phyloP scores from a whole-genome alignment of 1,140 invertebrate genomes.

The Lepidurus packardi region DNA sequence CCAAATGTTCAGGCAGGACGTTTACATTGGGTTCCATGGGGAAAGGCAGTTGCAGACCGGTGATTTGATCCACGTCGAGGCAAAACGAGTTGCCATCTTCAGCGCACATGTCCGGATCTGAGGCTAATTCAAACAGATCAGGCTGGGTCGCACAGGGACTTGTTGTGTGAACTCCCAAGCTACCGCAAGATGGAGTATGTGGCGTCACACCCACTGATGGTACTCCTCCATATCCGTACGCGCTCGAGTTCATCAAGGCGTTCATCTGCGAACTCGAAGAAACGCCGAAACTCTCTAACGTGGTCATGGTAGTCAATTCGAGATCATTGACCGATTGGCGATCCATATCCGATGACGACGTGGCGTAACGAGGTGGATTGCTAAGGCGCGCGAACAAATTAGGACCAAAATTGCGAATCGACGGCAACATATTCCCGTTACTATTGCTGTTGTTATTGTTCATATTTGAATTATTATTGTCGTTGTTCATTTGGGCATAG shows the following conservation, averaged over 20 bases:
- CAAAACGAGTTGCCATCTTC: constrained; percentile 34
- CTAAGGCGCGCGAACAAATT: constrained; percentile 18
- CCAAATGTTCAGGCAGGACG: constrained; percentile 53
- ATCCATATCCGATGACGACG: constrained; percentile 16
- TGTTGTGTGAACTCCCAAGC: constrained; percentile 45
- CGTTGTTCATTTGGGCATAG: constrained; percentile 20
- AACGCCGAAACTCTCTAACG: constrained; percentile 23
- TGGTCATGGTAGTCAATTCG: constrained; percentile 31
- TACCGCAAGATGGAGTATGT: constrained; percentile 44
- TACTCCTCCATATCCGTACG: constrained; percentile 49
- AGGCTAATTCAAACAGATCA: constrained; percentile 30
- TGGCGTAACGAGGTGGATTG: constrained; percentile 28
- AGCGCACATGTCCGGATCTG: constrained; percentile 32
- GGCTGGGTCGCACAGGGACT: constrained; percentile 39
- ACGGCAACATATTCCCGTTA: constrained; percentile 43
- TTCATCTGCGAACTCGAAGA: not conserved
- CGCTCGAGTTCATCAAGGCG: constrained; percentile 28
- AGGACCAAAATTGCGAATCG: constrained; percentile 28
- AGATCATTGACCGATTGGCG: constrained; percentile 28
- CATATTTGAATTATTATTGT: constrained; percentile 24
- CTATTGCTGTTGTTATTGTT: constrained; percentile 49
- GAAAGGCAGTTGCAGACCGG: constrained; percentile 50
- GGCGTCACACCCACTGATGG: constrained; percentile 16
- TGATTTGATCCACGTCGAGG: constrained; percentile 48
- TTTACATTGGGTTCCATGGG: constrained; percentile 61